Conservation (phyloP, 2,113 vertebrate genomes). For the Centropristis striata region DNA sequence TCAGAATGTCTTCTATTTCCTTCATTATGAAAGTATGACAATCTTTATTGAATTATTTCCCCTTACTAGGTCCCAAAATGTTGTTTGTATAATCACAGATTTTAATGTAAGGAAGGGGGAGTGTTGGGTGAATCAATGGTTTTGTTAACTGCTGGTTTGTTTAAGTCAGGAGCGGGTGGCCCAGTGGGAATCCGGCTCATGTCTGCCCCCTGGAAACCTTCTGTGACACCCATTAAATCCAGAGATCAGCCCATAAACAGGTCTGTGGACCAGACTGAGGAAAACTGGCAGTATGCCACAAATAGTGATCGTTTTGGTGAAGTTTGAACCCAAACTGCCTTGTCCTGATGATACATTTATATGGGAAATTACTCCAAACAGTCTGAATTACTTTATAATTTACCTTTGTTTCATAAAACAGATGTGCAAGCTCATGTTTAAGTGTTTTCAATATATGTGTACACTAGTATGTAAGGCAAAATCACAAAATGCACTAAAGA, state of each 20-base stretch:
- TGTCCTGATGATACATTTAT: not conserved
- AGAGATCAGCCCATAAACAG: conserved; percentile 26
- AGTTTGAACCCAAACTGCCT: not conserved
- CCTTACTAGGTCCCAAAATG: not conserved
- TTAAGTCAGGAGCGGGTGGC: conserved; percentile 79
- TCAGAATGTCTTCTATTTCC: not conserved
- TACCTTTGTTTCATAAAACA: not conserved
- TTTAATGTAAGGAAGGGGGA: conserved; percentile 1
- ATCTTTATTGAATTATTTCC: not conserved
- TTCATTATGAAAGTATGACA: not conserved
- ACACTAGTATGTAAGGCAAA: not conserved
- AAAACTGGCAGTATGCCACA: not conserved
- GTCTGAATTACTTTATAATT: not conserved
- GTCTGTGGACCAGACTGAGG: not conserved
- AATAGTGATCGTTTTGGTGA: not conserved
- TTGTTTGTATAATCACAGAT: not conserved
- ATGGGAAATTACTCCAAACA: not conserved
- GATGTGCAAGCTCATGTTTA: not conserved
- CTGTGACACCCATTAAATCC: conserved; percentile 54
- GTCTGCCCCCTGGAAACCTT: conserved; percentile 22
- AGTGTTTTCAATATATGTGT: too few species aligned
- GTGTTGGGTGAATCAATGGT: conserved; percentile 7
- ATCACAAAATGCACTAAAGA: not conserved
- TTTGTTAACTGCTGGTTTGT: conserved; percentile 67
- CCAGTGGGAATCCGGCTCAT: conserved; percentile 56